Conservation (phyloP, 1,140 invertebrate genomes). For the Laodelphax striatellus region DNA sequence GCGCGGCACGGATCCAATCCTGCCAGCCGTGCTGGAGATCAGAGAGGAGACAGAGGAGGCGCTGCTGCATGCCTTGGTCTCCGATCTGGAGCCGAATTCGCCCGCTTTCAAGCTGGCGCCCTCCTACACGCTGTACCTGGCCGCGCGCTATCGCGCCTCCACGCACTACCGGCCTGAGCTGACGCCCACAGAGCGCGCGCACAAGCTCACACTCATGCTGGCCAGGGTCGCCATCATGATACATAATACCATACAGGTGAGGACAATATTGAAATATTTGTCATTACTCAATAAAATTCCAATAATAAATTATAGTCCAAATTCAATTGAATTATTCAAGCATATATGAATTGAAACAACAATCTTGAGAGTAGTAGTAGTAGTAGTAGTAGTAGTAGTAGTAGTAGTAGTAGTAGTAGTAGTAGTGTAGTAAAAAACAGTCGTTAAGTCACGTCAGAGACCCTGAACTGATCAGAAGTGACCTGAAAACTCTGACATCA, state of each 20-base stretch:
- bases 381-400: too few species aligned
- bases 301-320: too few species aligned
- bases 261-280: too few species aligned
- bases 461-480: too few species aligned
- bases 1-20: constrained; percentile 71
- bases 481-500: too few species aligned
- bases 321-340: too few species aligned
- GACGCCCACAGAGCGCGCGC: constrained; percentile 79
- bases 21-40: constrained; percentile 90
- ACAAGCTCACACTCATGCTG: constrained; percentile 75
- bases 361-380: too few species aligned
- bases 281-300: too few species aligned
- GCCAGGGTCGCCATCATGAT: constrained; percentile 82
- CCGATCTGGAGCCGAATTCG: constrained; percentile 72
- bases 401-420: too few species aligned
- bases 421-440: too few species aligned
- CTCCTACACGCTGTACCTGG: constrained; percentile 90
- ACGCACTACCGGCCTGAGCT: constrained; percentile 87
- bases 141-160: constrained; percentile 80
- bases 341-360: too few species aligned
- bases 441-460: too few species aligned
- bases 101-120: constrained; percentile 82
- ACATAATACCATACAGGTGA: constrained; percentile 66
- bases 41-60: constrained; percentile 87
- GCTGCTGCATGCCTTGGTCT: constrained; percentile 76